A percentile compares a stretch with the other conserved stretches of the same genome.
Conservation (phyloP, 2,888 invertebrate genomes). For the Trachelus stipa region DNA sequence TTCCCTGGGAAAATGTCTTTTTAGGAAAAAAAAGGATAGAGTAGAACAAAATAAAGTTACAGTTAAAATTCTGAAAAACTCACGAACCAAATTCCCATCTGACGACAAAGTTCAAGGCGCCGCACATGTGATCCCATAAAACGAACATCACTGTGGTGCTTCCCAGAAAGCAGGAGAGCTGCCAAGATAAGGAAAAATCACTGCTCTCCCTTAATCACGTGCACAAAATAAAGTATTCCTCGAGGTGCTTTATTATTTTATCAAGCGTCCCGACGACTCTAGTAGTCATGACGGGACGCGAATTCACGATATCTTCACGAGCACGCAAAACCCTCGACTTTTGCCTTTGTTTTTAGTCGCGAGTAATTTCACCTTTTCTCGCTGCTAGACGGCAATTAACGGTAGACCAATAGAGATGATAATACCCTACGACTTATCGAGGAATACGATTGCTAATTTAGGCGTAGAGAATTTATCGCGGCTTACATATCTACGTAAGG, state of each 20-base stretch:
- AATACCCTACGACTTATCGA: neutral
- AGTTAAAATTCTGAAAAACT: neutral
- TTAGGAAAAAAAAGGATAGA: neutral
- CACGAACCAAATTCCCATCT: neutral
- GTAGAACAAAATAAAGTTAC: neutral
- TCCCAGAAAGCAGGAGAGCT: neutral
- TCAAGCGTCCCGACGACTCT: neutral
- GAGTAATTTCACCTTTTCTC: neutral
- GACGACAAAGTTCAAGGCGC: neutral
- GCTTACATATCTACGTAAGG: constrained; percentile 1
- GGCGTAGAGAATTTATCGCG: neutral
- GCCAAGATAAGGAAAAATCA: neutral
- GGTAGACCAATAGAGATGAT: neutral
- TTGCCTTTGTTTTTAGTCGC: neutral
- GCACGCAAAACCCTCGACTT: neutral
- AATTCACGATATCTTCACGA: neutral
- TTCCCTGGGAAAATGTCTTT: neutral
- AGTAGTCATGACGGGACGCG: neutral
- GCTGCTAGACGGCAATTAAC: neutral
- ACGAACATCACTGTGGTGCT: neutral
- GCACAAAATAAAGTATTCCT: neutral
- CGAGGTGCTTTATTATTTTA: neutral
- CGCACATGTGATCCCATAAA: neutral
- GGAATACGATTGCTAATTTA: neutral
- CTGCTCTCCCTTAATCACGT: neutral